These are phyloP conservation scores for Drosophila gaucha DNA, from an alignment of 2,888 invertebrate genomes.

Conservation along the genomic window DNA sequence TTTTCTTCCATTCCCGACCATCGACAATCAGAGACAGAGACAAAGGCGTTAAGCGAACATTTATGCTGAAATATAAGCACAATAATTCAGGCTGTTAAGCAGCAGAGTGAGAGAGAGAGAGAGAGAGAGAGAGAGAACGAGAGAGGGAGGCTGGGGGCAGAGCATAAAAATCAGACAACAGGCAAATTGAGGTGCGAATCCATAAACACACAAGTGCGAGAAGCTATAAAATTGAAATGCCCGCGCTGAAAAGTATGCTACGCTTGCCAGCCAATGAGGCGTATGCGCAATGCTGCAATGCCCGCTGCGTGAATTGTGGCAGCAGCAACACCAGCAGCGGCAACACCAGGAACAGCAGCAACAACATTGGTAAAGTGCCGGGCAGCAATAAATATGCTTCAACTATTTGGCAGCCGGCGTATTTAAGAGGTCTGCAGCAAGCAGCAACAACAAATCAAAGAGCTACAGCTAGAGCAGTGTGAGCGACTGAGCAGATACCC, in stretches of 20 bases:
- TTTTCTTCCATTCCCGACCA: constrained; percentile 2
- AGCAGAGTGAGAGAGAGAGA: not conserved
- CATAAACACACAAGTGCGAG: constrained; percentile 80
- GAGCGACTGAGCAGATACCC: not conserved
- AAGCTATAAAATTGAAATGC: constrained; percentile 75
- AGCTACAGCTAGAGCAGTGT: not conserved
- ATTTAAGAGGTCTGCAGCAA: constrained; percentile 65
- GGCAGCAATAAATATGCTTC: constrained; percentile 75
- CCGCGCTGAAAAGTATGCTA: constrained; percentile 49
- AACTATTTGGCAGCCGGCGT: constrained; percentile 76
- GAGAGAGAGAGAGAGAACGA: not conserved
- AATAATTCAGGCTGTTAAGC: constrained; percentile 80
- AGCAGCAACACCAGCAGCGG: constrained; percentile 23
- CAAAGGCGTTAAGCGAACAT: constrained; percentile 70
- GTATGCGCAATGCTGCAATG: constrained; percentile 71
- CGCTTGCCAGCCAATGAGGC: constrained; percentile 50
- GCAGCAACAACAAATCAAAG: constrained; percentile 35
- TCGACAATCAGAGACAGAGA: constrained; percentile 60
- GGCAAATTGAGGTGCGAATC: constrained; percentile 80
- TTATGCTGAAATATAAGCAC: constrained; percentile 83
- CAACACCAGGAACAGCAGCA: constrained; percentile 31
- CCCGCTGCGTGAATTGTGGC: constrained; percentile 16
- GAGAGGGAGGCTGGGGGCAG: not conserved
- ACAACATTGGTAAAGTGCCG: constrained; percentile 28
- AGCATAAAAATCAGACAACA: constrained; percentile 66